Percentiles rank a stretch among this genome's conserved stretches.
Conservation (phyloP, 2,888 invertebrate genomes). For the Drosophila pseudotalamancana region DNA sequence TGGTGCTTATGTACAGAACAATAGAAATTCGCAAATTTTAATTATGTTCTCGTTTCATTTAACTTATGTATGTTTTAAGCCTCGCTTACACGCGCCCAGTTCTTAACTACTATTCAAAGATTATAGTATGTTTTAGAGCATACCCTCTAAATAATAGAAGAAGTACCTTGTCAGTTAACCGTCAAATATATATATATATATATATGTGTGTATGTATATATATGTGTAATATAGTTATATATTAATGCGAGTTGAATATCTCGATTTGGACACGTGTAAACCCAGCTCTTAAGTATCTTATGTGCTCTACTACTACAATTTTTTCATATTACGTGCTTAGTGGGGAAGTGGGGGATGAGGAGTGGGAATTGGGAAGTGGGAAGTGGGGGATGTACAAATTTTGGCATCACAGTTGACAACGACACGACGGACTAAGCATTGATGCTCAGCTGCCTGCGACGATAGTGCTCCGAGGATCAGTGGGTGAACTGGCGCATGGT, state of each 20-base stretch:
- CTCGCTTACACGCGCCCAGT: conserved; percentile 4
- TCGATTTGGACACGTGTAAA: conserved; percentile 22
- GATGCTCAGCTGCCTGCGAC: conserved; percentile 80
- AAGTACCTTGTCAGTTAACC: neutral
- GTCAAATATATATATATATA: conserved; percentile 5
- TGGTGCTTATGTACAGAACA: conserved; percentile 51
- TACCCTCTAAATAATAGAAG: conserved; percentile 11
- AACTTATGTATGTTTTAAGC: conserved; percentile 4
- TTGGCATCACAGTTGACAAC: conserved; percentile 81
- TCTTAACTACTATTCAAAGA: conserved; percentile 1
- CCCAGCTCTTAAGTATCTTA: conserved; percentile 18
- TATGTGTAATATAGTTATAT: conserved; percentile 19
- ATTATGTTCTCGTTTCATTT: neutral
- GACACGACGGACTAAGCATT: conserved; percentile 65
- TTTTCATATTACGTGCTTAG: conserved; percentile 7
- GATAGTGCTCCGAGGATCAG: conserved; percentile 79
- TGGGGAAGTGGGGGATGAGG: neutral
- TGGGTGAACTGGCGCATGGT: conserved; percentile 81
- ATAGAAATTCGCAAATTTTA: conserved; percentile 11
- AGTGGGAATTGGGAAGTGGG: conserved; percentile 1
- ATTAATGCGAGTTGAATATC: neutral
- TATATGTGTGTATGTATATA: conserved; percentile 10
- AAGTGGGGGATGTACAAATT: conserved; percentile 3
- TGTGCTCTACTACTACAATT: conserved; percentile 41
- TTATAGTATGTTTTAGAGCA: conserved; percentile 20